These are phyloP conservation scores for Phylloscopus trochiloides DNA, from an alignment of 2,113 vertebrate genomes.

Conservation along the genomic window DNA sequence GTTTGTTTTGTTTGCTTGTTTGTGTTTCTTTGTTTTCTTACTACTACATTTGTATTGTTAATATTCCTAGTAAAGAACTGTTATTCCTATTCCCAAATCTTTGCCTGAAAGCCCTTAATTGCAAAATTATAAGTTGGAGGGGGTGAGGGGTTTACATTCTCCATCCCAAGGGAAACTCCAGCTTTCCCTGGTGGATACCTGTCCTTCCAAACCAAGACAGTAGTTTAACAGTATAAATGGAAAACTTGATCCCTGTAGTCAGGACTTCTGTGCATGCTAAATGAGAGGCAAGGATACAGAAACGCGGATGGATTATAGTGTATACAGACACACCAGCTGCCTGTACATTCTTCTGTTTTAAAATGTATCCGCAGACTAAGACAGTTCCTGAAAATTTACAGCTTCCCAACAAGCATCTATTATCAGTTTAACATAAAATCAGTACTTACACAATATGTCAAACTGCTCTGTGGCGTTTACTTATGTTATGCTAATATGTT, in stretches of 20 bases:
- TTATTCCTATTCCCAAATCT: too few relatives aligned
- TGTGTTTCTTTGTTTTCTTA: too few relatives aligned
- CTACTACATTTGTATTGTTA: too few relatives aligned
- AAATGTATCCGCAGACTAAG: background rate
- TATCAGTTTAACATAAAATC: conserved; percentile 21
- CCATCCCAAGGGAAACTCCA: too few relatives aligned
- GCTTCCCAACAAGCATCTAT: background rate
- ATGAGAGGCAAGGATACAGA: background rate
- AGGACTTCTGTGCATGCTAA: background rate
- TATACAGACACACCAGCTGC: background rate
- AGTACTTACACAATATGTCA: background rate
- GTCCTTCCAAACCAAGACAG: too few relatives aligned
- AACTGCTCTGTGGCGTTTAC: background rate
- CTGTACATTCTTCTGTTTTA: background rate
- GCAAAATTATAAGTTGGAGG: too few relatives aligned
- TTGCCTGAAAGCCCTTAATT: too few relatives aligned
- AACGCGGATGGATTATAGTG: background rate
- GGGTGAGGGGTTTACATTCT: too few relatives aligned
- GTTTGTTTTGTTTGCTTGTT: too few relatives aligned
- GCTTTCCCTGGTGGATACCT: too few relatives aligned
- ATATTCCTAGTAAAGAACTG: too few relatives aligned
- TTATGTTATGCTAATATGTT: conserved; percentile 14
- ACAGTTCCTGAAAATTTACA: background rate
- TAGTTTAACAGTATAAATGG: background rate
- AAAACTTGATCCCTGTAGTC: background rate